Evolutionary conservation across 2,113 vertebrate genomes (phyloP), one percentile per base, ranked within the genome.

Genomic region (Vombatus ursinus): DNA sequence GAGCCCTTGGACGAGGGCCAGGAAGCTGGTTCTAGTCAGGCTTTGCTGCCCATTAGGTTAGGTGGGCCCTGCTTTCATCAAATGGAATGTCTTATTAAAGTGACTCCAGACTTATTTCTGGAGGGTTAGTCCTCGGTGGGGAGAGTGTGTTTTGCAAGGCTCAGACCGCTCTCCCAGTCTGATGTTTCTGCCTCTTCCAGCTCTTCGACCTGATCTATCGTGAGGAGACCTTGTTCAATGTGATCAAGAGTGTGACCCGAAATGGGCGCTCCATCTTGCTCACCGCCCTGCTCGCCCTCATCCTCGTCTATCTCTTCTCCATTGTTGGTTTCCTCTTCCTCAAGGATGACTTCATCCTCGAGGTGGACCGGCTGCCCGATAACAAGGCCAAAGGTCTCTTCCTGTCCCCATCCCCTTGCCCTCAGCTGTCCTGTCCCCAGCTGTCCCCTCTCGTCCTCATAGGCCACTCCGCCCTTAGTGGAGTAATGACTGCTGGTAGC

Each of bases 241-340:
- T 99, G 97, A 99, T 99, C 97, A 99, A 99, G 97, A 99, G 99
- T 0, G 99, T 99, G 98, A 99, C 99, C 0, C 99, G 99, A 8
- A 99, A 99, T 0, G 99, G 99, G 0, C 99, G 99, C 97, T 99
- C 99, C 97, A 99, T 99, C 98, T 99, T 99, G 97, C 98, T 99
- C 96, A 99, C 99, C 0, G 99, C 99, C 11, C 99, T 99, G 97
- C 98, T 99, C 94, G 99, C 99, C 24, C 99, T 99, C 97, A 99
- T 99, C 98, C 99, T 99, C 0, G 99, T 99, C 98, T 99, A 99
- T 98, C 99, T 99, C 97, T 99, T 99, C 99, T 99, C 99, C 98
- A 99, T 99, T 4, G 99, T 99, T 28, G 99, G 99, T 96, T 99
- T 99, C 98, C 99, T 99, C 0, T 99, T 99, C 97, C 99, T 99